Evolutionary conservation across 1,140 invertebrate species (phyloP).

Genomic region (Rhagoletis pomonella): DNA sequence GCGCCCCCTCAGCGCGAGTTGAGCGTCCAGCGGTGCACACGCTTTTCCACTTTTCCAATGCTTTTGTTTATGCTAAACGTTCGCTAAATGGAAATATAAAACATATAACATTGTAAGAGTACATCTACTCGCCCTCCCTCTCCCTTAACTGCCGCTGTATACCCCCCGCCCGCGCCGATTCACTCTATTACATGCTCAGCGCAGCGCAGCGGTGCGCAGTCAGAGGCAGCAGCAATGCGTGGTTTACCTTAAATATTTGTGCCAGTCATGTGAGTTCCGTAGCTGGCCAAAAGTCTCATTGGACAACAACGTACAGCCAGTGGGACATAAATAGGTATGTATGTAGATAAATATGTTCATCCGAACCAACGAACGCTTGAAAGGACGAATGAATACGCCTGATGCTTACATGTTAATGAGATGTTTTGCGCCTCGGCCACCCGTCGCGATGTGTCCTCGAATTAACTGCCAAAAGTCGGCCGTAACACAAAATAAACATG

Average conservation of each 20-base stretch:
- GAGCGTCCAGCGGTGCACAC: slow-evolving; percentile 3
- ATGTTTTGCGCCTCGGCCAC: slow-evolving; percentile 57
- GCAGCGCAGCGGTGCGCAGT: not conserved
- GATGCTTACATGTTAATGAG: slow-evolving; percentile 59
- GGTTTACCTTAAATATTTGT: not conserved
- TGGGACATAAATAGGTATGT: not conserved
- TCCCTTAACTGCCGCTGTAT: not conserved
- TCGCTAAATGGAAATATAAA: slow-evolving; percentile 21
- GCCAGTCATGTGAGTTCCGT: not conserved
- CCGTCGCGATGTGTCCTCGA: slow-evolving; percentile 66
- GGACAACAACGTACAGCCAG: not conserved
- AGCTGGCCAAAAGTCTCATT: no score
- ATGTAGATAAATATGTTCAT: not conserved
- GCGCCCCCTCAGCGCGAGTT: not conserved
- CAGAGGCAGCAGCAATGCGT: not conserved
- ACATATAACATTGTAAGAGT: no score
- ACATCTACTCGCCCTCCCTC: not conserved
- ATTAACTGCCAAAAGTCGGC: slow-evolving; percentile 59
- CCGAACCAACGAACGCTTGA: no score
- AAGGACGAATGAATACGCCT: not conserved
- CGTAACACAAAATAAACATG: slow-evolving; percentile 27
- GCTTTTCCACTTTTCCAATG: slow-evolving; percentile 49
- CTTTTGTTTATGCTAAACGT: slow-evolving; percentile 36
- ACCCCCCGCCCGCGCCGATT: not conserved
- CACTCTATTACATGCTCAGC: not conserved